Evolutionary conservation across 2,888 invertebrate species (phyloP).

Genomic region (Euzophera pinguis): DNA sequence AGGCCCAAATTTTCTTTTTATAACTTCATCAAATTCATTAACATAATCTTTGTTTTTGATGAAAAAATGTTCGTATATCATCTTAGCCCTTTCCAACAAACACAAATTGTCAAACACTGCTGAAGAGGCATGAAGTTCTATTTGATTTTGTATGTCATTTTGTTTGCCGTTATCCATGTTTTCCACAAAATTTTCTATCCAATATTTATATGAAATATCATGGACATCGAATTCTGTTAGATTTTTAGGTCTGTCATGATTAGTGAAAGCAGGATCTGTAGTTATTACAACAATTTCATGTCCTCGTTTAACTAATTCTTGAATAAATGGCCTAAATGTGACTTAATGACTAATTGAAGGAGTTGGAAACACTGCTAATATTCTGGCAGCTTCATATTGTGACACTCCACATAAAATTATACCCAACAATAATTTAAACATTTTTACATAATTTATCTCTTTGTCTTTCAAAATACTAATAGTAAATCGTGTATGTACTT

Average conservation of each 20-base stretch:
- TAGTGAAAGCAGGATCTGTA: conserved; percentile 15
- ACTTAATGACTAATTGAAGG: conserved; percentile 20
- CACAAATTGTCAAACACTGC: no score
- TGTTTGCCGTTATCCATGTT: no score
- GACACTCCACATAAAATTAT: not conserved
- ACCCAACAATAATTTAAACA: not conserved
- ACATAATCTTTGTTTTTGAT: not conserved
- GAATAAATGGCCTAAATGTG: conserved; percentile 15
- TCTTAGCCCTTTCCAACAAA: no score
- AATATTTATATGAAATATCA: conserved; percentile 35
- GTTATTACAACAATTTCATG: conserved; percentile 17
- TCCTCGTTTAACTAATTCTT: conserved; percentile 40
- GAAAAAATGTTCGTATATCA: conserved; percentile 16
- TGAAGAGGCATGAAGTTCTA: conserved; percentile 6
- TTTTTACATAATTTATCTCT: no score
- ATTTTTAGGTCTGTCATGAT: conserved; percentile 28
- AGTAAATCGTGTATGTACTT: no score
- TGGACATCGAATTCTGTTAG: conserved; percentile 44
- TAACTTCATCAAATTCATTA: conserved; percentile 1
- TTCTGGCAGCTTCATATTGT: conserved; percentile 16
- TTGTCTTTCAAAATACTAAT: no score
- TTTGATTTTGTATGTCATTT: no score
- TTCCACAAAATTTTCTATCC: conserved; percentile 17
- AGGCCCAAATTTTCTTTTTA: conserved; percentile 29
- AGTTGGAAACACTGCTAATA: conserved; percentile 16